phyloP scores from a whole-genome alignment of 2,797 vertebrate genomes.

The Galaxias olidus region DNA sequence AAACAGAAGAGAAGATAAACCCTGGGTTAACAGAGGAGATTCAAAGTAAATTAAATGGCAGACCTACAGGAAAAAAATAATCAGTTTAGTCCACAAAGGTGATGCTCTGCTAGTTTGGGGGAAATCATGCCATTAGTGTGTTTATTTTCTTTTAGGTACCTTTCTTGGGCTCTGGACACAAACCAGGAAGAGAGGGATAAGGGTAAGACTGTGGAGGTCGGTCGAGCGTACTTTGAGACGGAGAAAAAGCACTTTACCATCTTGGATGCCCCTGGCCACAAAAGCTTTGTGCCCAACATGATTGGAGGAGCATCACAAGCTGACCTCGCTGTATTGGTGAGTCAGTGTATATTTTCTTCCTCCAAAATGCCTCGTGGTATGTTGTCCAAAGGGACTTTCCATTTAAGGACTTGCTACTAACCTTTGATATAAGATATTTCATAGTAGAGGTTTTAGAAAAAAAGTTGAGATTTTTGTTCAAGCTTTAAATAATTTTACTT shows the following conservation, averaged over 20 bases:
- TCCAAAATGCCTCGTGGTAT: too few relatives aligned
- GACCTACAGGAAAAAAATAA: too few relatives aligned
- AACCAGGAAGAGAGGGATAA: constrained; percentile 98
- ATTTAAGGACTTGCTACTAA: neutral
- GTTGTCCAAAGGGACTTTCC: too few relatives aligned
- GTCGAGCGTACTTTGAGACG: constrained; percentile 95
- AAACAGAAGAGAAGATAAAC: too few relatives aligned
- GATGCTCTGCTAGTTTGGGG: too few relatives aligned
- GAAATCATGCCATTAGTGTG: neutral
- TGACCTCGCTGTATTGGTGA: constrained; percentile 95
- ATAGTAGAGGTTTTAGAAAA: too few relatives aligned
- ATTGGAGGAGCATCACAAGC: constrained; percentile 97
- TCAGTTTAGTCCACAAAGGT: neutral
- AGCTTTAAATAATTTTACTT: too few relatives aligned
- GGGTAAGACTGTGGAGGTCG: constrained; percentile 97
- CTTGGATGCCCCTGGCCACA: constrained; percentile 95
- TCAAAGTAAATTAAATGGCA: too few relatives aligned
- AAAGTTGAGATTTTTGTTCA: neutral
- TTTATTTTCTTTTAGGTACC: constrained; percentile 80
- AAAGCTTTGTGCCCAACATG: constrained; percentile 99
- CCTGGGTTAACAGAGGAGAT: too few relatives aligned
- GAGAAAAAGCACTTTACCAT: constrained; percentile 99
- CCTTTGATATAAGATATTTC: too few relatives aligned
- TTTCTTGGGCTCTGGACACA: constrained; percentile 97
- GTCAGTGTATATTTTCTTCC: constrained; percentile 36